These are phyloP conservation scores for Apis laboriosa DNA, from an alignment of 1,140 invertebrate genomes.

Conservation along the genomic window DNA sequence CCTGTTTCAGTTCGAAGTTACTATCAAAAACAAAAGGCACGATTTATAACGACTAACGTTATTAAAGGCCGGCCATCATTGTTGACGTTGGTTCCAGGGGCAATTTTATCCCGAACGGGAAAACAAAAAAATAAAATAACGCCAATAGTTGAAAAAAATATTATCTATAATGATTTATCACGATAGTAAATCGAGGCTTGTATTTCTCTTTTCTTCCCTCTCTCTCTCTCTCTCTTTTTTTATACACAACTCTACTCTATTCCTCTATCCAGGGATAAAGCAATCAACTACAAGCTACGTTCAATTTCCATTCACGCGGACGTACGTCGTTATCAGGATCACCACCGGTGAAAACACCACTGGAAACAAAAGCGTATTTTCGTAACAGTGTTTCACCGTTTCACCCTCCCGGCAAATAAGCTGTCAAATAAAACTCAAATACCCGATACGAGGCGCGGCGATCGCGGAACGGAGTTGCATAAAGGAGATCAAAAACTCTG, in stretches of 20 bases:
- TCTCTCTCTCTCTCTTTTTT: no score
- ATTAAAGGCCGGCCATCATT: no score
- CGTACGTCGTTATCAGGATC: not conserved
- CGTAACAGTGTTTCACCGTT: not conserved
- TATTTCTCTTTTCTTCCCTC: no score
- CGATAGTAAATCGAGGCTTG: not conserved
- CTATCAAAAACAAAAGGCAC: not conserved
- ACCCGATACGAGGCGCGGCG: not conserved
- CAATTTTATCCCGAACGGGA: not conserved
- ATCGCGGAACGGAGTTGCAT: not conserved
- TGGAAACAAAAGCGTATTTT: not conserved
- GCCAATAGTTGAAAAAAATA: not conserved
- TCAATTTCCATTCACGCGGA: not conserved
- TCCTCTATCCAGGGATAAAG: no score
- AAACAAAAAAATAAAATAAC: not conserved
- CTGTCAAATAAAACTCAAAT: constrained; percentile 44
- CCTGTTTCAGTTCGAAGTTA: not conserved
- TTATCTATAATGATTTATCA: not conserved
- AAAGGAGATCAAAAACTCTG: not conserved
- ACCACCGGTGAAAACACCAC: not conserved
- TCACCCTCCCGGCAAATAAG: constrained; percentile 17
- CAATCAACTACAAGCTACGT: not conserved
- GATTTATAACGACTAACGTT: no score
- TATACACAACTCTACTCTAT: no score
- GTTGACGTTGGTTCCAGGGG: not conserved